Conservation (phyloP, 2,888 invertebrate genomes). For the Conus canariensis region DNA sequence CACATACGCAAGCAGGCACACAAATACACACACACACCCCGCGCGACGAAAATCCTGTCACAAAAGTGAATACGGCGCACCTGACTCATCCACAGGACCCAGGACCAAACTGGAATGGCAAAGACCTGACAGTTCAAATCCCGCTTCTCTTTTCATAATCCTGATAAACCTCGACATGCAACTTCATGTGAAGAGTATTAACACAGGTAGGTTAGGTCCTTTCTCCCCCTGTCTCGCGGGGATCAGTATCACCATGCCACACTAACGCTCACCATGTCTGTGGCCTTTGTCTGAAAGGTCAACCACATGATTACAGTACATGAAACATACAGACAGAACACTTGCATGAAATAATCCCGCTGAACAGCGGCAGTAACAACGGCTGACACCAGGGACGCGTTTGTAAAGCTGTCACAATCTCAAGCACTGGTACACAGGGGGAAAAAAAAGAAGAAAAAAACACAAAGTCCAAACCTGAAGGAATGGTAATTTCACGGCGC, state of each 20-base stretch:
- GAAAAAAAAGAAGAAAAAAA: background rate
- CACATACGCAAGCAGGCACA: background rate
- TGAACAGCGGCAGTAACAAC: background rate
- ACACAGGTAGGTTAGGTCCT: too few species aligned
- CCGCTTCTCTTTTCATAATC: background rate
- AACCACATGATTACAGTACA: too few species aligned
- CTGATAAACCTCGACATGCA: too few species aligned
- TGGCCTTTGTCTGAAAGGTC: too few species aligned
- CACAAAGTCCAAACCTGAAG: background rate
- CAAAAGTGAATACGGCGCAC: background rate
- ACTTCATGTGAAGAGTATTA: too few species aligned
- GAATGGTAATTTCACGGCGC: background rate
- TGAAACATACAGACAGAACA: too few species aligned
- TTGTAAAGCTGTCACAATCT: background rate
- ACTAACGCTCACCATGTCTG: too few species aligned
- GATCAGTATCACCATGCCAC: too few species aligned
- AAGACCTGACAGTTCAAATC: too few species aligned
- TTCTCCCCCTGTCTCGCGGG: too few species aligned
- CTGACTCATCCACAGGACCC: background rate
- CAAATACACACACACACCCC: background rate
- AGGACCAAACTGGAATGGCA: background rate
- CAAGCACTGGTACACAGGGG: background rate
- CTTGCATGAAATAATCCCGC: too few species aligned
- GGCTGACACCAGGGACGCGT: background rate
- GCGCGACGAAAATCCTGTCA: background rate